Percentiles rank a stretch among this genome's conserved stretches.
Conservation (phyloP, 2,113 vertebrate species). For the Cercopithecus mona region DNA sequence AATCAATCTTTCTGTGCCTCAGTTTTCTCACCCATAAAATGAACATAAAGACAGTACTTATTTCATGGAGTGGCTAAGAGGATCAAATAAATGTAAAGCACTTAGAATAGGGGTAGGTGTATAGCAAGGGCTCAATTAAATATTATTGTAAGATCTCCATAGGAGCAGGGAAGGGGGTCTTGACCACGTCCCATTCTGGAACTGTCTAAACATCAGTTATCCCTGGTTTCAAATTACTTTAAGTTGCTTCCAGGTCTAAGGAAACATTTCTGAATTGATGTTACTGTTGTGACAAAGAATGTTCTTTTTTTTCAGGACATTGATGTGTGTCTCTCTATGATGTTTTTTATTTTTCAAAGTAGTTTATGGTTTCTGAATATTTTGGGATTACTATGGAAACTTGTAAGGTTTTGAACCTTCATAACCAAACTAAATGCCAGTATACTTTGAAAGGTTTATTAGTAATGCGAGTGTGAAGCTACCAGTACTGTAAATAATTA, state of each 20-base stretch:
- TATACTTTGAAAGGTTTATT: neutral
- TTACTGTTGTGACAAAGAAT: neutral
- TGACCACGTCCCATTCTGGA: too few species aligned
- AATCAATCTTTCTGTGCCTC: neutral
- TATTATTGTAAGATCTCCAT: neutral
- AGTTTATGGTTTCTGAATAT: conserved; percentile 32
- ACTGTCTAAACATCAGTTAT: neutral
- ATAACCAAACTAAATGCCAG: neutral
- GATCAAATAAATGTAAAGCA: neutral
- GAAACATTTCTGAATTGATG: neutral
- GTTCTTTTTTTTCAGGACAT: neutral
- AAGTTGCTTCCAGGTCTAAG: conserved; percentile 3
- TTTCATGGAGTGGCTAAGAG: neutral
- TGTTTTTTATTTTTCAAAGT: neutral
- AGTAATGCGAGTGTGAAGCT: conserved; percentile 29
- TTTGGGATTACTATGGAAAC: neutral
- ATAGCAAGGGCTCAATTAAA: neutral
- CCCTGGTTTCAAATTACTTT: neutral
- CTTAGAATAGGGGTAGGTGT: neutral
- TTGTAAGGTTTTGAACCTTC: neutral
- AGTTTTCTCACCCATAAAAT: conserved; percentile 24
- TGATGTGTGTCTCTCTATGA: neutral
- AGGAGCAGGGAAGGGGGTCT: neutral
- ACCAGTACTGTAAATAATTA: conserved; percentile 28
- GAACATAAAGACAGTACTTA: neutral